Conservation (phyloP, 1,140 invertebrate genomes). For the Acromyrmex heyeri region DNA sequence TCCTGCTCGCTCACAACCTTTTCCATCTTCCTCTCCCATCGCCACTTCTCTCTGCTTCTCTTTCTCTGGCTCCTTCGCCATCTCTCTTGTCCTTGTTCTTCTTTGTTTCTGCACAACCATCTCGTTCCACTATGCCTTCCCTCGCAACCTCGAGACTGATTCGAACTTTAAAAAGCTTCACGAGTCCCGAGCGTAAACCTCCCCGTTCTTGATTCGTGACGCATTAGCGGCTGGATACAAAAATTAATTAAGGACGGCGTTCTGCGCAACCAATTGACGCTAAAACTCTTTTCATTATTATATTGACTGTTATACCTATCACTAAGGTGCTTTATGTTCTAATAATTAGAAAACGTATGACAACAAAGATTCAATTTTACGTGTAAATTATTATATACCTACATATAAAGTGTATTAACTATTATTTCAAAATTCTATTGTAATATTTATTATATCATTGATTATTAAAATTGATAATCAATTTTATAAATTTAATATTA, state of each 20-base stretch:
- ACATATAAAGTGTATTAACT: not conserved
- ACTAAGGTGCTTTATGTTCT: not conserved
- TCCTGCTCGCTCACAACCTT: conserved; percentile 26
- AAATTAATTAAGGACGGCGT: conserved; percentile 72
- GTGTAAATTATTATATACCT: too few species aligned
- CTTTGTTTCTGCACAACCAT: conserved; percentile 49
- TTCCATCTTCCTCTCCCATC: not conserved
- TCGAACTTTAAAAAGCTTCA: conserved; percentile 74
- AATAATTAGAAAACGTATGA: not conserved
- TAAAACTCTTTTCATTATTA: conserved; percentile 47
- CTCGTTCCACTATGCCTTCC: conserved; percentile 52
- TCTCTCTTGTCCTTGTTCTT: conserved; percentile 28
- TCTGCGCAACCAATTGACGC: conserved; percentile 3
- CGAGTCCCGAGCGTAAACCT: conserved; percentile 50
- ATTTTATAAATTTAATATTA: conserved; percentile 11
- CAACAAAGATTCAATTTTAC: too few species aligned
- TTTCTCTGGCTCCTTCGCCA: conserved; percentile 3
- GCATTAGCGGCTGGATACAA: conserved; percentile 71
- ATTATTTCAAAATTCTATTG: not conserved
- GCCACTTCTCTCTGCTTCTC: conserved; percentile 35
- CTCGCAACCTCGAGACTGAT: conserved; percentile 65
- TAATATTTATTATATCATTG: not conserved
- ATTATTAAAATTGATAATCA: not conserved
- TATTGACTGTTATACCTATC: conserved; percentile 1
- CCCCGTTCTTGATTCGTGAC: conserved; percentile 61